Conservation (phyloP, 2,797 vertebrate genomes). For the Oreortyx pictus region DNA sequence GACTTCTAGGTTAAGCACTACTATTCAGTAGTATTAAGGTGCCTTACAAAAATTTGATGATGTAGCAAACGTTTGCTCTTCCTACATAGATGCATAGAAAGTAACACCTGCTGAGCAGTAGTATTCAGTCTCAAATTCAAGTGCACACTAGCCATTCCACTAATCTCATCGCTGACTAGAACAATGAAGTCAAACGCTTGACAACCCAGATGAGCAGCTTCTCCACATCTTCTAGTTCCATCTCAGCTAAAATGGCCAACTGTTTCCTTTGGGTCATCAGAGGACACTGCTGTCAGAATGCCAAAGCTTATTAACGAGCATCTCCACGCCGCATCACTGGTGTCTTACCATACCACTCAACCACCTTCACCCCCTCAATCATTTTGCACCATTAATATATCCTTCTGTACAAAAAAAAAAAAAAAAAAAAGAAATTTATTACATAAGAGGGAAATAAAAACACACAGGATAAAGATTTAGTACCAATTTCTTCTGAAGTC, state of each 20-base stretch:
- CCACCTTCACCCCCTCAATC: background rate
- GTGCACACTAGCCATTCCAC: background rate
- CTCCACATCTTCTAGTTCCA: background rate
- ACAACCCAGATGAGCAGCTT: background rate
- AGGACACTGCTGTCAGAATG: background rate
- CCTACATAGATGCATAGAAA: background rate
- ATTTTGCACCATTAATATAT: background rate
- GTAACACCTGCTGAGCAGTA: background rate
- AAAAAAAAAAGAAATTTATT: background rate
- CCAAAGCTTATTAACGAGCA: rapidly evolving
- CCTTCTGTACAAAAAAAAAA: background rate
- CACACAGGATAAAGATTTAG: background rate
- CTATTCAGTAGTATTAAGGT: background rate
- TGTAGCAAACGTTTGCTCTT: background rate
- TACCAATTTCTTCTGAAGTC: background rate
- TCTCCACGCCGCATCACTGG: background rate
- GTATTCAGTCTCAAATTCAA: constrained; percentile 12
- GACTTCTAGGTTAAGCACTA: background rate
- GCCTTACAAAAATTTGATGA: background rate
- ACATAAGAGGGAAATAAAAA: background rate
- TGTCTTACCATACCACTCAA: background rate
- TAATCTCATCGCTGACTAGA: background rate
- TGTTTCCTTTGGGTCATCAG: background rate
- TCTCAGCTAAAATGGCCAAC: background rate
- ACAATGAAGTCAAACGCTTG: background rate